Conservation (phyloP, 2,797 vertebrate genomes). For the Crenichthys baileyi region DNA sequence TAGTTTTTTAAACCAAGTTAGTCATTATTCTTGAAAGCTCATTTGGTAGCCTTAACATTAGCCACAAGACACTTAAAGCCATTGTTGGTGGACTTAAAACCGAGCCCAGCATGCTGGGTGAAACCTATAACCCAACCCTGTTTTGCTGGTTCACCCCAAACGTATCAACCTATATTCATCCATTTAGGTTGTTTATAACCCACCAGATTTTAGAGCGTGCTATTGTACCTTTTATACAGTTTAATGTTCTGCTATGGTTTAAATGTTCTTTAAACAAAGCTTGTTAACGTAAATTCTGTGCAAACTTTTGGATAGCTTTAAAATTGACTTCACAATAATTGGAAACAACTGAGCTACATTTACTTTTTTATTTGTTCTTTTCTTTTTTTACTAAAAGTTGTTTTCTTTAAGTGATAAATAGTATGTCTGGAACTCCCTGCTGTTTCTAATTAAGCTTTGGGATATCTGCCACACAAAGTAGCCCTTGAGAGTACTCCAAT, state of each 20-base stretch:
- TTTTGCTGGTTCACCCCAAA: no score
- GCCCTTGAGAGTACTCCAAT: not conserved
- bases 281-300: not conserved
- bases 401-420: slow-evolving; percentile 10
- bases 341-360: not conserved
- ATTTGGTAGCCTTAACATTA: no score
- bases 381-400: not conserved
- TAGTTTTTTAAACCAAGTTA: no score
- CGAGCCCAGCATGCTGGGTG: no score
- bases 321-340: not conserved
- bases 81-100: no score
- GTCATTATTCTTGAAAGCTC: no score
- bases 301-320: not conserved
- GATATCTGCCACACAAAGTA: slow-evolving; percentile 18
- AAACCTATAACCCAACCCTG: no score
- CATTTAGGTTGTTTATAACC: no score
- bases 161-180: no score
- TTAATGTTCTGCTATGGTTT: not conserved
- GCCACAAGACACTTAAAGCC: no score
- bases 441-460: slow-evolving; percentile 23
- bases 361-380: not conserved
- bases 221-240: not conserved
- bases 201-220: not conserved
- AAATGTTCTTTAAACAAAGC: not conserved
- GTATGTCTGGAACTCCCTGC: not conserved